Evolutionary conservation across 2,113 vertebrate genomes (phyloP).

Genomic region (Riparia riparia): DNA sequence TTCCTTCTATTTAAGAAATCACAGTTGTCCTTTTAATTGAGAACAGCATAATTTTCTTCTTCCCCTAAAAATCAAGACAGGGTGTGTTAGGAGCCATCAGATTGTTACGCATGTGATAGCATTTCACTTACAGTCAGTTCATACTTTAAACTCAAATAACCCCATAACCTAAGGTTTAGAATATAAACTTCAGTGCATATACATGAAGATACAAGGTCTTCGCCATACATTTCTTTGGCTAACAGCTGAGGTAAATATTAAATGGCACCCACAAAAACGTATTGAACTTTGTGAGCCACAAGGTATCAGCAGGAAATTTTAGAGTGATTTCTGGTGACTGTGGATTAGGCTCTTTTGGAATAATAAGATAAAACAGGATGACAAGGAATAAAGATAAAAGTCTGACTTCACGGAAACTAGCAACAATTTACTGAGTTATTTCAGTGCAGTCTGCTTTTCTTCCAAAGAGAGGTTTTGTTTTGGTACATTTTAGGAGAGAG

Average conservation of each 20-base stretch:
- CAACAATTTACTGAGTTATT: background rate
- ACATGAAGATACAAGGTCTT: background rate
- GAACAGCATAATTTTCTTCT: background rate
- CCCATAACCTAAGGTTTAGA: background rate
- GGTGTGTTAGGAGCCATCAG: background rate
- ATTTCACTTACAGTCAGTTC: background rate
- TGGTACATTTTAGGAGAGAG: background rate
- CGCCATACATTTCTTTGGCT: background rate
- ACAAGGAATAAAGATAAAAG: background rate
- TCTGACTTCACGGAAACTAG: background rate
- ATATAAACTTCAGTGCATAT: background rate
- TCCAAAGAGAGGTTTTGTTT: background rate
- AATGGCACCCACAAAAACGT: background rate
- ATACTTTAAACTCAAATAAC: background rate
- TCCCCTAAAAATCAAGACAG: background rate
- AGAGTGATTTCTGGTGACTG: background rate
- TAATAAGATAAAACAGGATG: background rate
- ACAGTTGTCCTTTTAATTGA: background rate
- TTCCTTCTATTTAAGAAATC: background rate
- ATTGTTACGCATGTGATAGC: background rate
- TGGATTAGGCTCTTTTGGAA: background rate
- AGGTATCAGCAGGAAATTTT: background rate
- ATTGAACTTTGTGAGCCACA: background rate
- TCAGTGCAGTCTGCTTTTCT: background rate
- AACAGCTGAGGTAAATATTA: background rate